Conservation (phyloP, 2,888 invertebrate genomes). For the Clepsis dumicolana region DNA sequence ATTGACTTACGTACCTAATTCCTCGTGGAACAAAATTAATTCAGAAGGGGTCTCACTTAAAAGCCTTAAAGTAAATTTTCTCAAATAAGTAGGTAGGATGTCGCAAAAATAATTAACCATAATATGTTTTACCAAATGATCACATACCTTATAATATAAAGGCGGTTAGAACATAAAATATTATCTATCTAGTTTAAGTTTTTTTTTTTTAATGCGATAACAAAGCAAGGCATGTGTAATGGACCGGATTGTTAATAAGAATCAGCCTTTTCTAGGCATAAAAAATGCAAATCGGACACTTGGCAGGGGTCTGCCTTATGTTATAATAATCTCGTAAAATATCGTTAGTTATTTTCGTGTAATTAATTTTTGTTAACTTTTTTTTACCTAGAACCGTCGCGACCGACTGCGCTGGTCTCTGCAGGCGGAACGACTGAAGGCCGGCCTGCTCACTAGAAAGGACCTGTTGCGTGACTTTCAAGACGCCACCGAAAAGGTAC, state of each 20-base stretch:
- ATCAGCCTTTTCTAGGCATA: background rate
- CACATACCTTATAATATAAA: too few relatives aligned
- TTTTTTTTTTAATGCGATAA: too few relatives aligned
- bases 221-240: background rate
- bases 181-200: background rate
- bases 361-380: too few relatives aligned
- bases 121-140: too few relatives aligned
- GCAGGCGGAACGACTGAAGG: constrained; percentile 70
- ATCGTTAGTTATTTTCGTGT: background rate
- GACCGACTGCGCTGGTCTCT: constrained; percentile 74
- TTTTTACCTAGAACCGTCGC: constrained; percentile 61
- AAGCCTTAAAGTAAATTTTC: too few relatives aligned
- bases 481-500: constrained; percentile 75
- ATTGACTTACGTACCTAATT: too few relatives aligned
- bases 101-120: too few relatives aligned
- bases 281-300: background rate
- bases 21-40: too few relatives aligned
- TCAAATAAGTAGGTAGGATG: too few relatives aligned
- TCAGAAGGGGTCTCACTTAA: too few relatives aligned
- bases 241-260: background rate
- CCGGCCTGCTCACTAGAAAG: constrained; percentile 75
- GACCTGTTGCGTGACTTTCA: constrained; percentile 78
- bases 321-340: too few relatives aligned
- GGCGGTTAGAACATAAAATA: too few relatives aligned
- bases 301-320: background rate